Evolutionary conservation across 2,888 invertebrate genomes (phyloP).

Genomic region (Odontocerum albicorne): DNA sequence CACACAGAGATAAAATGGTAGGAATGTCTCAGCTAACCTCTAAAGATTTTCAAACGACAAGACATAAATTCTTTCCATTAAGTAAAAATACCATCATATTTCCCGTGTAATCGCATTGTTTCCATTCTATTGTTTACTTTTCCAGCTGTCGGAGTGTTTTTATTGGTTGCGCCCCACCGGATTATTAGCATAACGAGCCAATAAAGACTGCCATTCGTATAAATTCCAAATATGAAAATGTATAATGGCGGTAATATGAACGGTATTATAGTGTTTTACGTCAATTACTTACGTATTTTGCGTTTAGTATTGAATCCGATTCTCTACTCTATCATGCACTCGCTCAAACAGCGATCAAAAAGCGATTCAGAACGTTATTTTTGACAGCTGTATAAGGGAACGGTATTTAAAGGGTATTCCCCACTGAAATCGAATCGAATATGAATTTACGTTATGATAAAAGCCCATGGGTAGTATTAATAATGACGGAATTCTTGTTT

Average conservation of each 20-base stretch:
- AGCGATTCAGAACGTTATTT: too few relatives aligned
- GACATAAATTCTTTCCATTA: conserved; percentile 2
- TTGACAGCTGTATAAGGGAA: too few relatives aligned
- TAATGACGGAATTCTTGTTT: too few relatives aligned
- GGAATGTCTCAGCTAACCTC: too few relatives aligned
- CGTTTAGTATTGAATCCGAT: too few relatives aligned
- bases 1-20: not conserved
- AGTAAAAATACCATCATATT: conserved; percentile 15
- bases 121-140: conserved; percentile 28
- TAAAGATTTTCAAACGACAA: conserved; percentile 8
- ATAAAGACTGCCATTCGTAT: conserved; percentile 35
- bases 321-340: too few relatives aligned
- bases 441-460: too few relatives aligned
- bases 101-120: conserved; percentile 18
- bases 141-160: conserved; percentile 28
- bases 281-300: conserved; percentile 16
- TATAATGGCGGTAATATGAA: conserved; percentile 26
- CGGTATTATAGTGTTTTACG: conserved; percentile 21
- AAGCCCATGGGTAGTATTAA: too few relatives aligned
- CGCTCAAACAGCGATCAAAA: too few relatives aligned
- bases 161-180: conserved; percentile 26
- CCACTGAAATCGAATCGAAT: too few relatives aligned
- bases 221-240: conserved; percentile 33
- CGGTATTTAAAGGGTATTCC: too few relatives aligned
- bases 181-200: conserved; percentile 34